phyloP scores from a whole-genome alignment of 2,888 invertebrate species.

The Drosophila testacea region DNA sequence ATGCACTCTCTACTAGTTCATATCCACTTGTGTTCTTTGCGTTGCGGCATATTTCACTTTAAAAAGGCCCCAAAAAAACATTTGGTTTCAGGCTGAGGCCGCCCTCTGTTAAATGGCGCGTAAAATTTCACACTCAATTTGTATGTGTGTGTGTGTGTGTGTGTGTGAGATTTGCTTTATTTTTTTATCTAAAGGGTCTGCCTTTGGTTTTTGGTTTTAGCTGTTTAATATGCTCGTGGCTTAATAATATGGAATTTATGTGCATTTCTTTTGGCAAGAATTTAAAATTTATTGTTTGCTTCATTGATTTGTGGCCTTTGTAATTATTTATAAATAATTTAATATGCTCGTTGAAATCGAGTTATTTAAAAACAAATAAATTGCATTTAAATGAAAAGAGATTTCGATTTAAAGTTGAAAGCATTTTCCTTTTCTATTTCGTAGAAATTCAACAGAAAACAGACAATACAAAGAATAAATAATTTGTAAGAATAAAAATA shows the following conservation, averaged over 20 bases:
- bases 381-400: constrained; percentile 10
- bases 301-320: constrained; percentile 35
- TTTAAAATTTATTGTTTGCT: constrained; percentile 28
- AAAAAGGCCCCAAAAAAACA: constrained; percentile 38
- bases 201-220: constrained; percentile 28
- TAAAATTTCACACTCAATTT: constrained; percentile 79
- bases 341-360: constrained; percentile 31
- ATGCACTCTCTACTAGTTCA: background rate
- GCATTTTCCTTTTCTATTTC: constrained; percentile 5
- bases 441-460: too few relatives aligned
- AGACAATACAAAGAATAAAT: constrained; percentile 29
- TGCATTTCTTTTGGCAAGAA: constrained; percentile 28
- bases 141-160: constrained; percentile 26
- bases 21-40: constrained; percentile 19
- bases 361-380: constrained; percentile 18
- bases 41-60: constrained; percentile 49
- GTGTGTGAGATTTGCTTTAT: constrained; percentile 18
- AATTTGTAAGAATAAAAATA: constrained; percentile 20
- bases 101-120: constrained; percentile 70
- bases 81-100: constrained; percentile 33
- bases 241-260: constrained; percentile 73
- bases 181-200: constrained; percentile 29
- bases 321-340: constrained; percentile 33
- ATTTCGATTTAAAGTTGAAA: constrained; percentile 18
- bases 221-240: constrained; percentile 49